Evolutionary conservation across 1,140 invertebrate genomes (phyloP), one percentile per base, ranked within the genome.

Genomic region (Druon quercuslanigerum): DNA sequence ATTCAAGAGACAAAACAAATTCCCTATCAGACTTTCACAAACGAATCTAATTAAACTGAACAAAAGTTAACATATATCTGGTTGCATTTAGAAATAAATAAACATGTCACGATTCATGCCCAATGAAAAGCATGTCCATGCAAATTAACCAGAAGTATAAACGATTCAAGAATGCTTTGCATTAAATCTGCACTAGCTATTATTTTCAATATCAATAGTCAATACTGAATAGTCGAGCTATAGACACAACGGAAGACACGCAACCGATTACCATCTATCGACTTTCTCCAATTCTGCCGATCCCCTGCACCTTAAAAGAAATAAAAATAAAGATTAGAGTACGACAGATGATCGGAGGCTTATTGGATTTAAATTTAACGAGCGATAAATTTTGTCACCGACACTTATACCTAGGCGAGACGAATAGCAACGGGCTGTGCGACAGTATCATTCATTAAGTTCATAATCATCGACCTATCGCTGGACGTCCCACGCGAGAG

Each of bases 401-500:
- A 66, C 60, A 66, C 60, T 66, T 66, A 46, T 66, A 40, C 5
- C 25, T 40, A 40, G 60, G 14, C 20, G 33, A 33, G 56, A 79
- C 76, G 74, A 83, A 80, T 79, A 80, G 80, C 74, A 77, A 84
- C 76, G 79, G 79, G 77, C 79, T 33, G 25, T 33, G 71, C 74
- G 51, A 75, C 70, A 83, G 83, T 72, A 74, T 74, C 80, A 83
- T 84, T 86, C 85, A 85, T 86, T 84, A 86, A 84, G 79, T 78
- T 80, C 81, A 76, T 83, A 84, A 84, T 83, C 79, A 79, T 82
- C 81, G 79, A 81, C 73, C 82, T 83, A 84, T 83, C 85, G 79
- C 76, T 76, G 73, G 77, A 82, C 84, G 82, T 86, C 85, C 85
- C 85, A 84, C 85, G 82, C 85, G 83, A 80, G 82, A 83, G 81